Conservation (phyloP, 1,140 invertebrate species). For the Ostrea denselamellosa region DNA sequence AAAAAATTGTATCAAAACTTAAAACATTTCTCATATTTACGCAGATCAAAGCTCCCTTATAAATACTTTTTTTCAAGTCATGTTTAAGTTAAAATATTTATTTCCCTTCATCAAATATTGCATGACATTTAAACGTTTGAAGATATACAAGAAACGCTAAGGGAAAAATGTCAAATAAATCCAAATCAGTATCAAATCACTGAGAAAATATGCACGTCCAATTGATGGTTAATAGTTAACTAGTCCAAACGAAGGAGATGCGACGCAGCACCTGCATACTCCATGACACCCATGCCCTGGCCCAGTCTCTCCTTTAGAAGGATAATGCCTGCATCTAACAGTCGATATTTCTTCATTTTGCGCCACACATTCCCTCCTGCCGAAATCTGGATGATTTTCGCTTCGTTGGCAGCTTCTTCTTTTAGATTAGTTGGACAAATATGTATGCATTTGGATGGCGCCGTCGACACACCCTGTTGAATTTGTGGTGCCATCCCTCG, state of each 20-base stretch:
- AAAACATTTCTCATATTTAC: too few species aligned
- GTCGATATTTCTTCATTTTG: background rate
- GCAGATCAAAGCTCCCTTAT: background rate
- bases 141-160: too few species aligned
- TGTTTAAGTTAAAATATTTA: background rate
- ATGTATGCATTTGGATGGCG: background rate
- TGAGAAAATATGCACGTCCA: too few species aligned
- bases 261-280: background rate
- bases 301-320: background rate
- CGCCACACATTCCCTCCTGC: background rate
- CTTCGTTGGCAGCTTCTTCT: conserved; percentile 8
- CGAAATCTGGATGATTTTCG: too few species aligned
- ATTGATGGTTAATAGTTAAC: background rate
- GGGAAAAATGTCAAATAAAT: background rate
- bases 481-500: too few species aligned
- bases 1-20: too few species aligned
- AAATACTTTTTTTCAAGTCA: background rate
- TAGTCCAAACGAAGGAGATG: too few species aligned
- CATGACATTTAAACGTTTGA: background rate
- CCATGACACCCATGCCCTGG: background rate
- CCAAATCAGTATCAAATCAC: background rate
- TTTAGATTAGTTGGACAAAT: background rate
- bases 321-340: background rate
- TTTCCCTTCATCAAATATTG: background rate
- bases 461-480: too few species aligned